Base-by-base conservation (phyloP, 2,797 vertebrate species). In the Darevskia nairensis region DNA sequence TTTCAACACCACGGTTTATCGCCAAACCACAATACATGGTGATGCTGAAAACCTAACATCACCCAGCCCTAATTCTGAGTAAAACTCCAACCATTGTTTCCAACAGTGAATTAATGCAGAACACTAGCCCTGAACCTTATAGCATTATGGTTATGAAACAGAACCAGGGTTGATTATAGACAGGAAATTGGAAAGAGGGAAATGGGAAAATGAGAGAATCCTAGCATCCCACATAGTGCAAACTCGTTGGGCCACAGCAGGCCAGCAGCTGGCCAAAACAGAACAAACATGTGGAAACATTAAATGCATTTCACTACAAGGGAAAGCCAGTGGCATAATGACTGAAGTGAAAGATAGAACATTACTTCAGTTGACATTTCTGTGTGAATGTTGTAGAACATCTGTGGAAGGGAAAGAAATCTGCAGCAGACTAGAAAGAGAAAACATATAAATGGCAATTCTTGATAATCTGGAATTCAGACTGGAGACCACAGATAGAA, bases 351-450 rank as follows among this genome's bases (percentile, higher is more conserved):
- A 32, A 89, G 25, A 32, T 46, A 69, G 3, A 89, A 27, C 87
- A 90, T 1, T 64, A 80, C 0, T 90, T 68, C 74, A 71, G 21
- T 35, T 76, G 71, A 83, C 89, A 86, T 87, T 95, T 95, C 96
- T 93, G 77, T 92, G 85, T 93, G 89, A 93, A 96, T 95, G 78
- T 96, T 96, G 93, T 95, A 93, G 2, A 95, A 74, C 6, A 89
- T 96, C 91, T 96, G 95, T 29, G 92, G 95, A 93, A 96, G 89
- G 35, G 94, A 94, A 66, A 96, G 91, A 72, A 93, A 79, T 78
- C 94, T n/a, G 80, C 90, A 93, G 90, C 95, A 97, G 41, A 93
- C 94, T 96, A 88, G 21, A 93, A 93, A 89, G 89, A 79, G 89
- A 88, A 92, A 13, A 93, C 85, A 74, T 68, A 68, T 44, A 88